A percentile compares a stretch with the other conserved stretches of the same genome.
phyloP scores from a whole-genome alignment of 2,888 invertebrate genomes.

The Lasioglossum villosulum region DNA sequence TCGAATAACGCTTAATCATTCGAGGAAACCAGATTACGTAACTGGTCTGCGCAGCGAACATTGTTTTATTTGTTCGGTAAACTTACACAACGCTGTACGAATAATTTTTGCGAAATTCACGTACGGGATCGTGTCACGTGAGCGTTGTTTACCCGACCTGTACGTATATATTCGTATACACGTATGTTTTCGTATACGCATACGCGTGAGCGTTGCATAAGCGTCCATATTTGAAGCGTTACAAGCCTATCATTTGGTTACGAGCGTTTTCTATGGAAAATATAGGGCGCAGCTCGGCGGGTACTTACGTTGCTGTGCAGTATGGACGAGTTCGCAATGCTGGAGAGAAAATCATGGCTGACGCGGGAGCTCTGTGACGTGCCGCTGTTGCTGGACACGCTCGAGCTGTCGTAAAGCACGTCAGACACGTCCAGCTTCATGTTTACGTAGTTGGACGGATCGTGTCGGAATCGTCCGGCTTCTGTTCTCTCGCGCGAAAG shows the following conservation, averaged over 20 bases:
- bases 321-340: slow-evolving; percentile 76
- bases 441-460: slow-evolving; percentile 57
- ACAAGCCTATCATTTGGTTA: slow-evolving; percentile 21
- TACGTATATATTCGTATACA: background rate
- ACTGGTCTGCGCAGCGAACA: background rate
- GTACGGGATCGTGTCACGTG: slow-evolving; percentile 15
- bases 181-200: too few species aligned
- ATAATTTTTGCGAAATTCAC: slow-evolving; percentile 27
- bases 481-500: slow-evolving; percentile 33
- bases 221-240: slow-evolving; percentile 30
- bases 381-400: slow-evolving; percentile 87
- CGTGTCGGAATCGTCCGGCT: slow-evolving; percentile 13
- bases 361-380: slow-evolving; percentile 86
- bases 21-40: slow-evolving; percentile 44
- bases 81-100: background rate
- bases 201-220: slow-evolving; percentile 37
- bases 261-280: slow-evolving; percentile 7
- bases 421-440: slow-evolving; percentile 88
- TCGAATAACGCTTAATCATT: slow-evolving; percentile 44
- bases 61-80: slow-evolving; percentile 10
- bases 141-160: slow-evolving; percentile 29
- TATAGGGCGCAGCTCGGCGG: background rate
- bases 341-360: slow-evolving; percentile 83
- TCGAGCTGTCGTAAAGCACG: slow-evolving; percentile 87
- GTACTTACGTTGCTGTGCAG: slow-evolving; percentile 79